Evolutionary conservation across 1,140 invertebrate genomes (phyloP).

Genomic region (Solenopsis fugax): DNA sequence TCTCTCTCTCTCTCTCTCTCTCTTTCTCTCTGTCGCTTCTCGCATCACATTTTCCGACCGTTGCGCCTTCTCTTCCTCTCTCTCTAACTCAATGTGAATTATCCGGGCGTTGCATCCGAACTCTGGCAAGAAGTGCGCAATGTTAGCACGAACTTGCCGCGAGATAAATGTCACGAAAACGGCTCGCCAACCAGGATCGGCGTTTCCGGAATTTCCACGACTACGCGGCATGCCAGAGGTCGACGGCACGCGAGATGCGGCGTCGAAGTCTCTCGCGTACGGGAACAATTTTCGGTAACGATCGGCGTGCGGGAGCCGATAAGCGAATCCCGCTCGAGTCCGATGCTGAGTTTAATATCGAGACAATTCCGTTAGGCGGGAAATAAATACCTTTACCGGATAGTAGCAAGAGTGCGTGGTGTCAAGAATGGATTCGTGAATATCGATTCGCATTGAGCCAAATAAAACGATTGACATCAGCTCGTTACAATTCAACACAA

Average conservation of each 20-base stretch:
- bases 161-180: slow-evolving; percentile 61
- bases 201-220: slow-evolving; percentile 51
- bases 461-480: not conserved
- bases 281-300: slow-evolving; percentile 55
- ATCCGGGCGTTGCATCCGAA: slow-evolving; percentile 48
- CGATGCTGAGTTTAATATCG: not conserved
- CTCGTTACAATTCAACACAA: slow-evolving; percentile 34
- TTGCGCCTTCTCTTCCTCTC: not conserved
- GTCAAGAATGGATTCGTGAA: not conserved
- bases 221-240: slow-evolving; percentile 17
- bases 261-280: slow-evolving; percentile 29
- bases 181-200: slow-evolving; percentile 31
- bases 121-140: slow-evolving; percentile 41
- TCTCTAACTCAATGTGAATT: slow-evolving; percentile 55
- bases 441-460: slow-evolving; percentile 21
- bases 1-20: too few species aligned
- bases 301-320: not conserved
- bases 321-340: slow-evolving; percentile 4
- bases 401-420: not conserved
- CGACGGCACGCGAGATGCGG: slow-evolving; percentile 47
- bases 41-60: not conserved
- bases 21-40: too few species aligned
- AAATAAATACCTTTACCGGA: not conserved
- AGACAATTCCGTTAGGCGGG: not conserved
- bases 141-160: slow-evolving; percentile 54